Evolutionary conservation across 2,888 invertebrate species (phyloP).

Genomic region (Calameuta filiformis): DNA sequence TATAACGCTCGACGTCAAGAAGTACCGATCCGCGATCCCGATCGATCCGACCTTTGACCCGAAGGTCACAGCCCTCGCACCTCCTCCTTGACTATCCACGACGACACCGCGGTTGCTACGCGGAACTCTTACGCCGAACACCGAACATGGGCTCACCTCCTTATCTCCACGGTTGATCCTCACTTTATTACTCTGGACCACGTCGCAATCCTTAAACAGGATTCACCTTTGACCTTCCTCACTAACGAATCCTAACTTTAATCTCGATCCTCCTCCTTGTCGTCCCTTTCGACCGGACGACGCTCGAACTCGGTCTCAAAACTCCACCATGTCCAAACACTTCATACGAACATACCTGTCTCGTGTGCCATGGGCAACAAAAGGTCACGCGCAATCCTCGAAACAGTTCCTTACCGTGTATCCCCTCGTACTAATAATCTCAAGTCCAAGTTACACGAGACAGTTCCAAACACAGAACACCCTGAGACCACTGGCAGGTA

Average conservation of each 20-base stretch:
- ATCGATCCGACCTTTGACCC: slow-evolving; percentile 23
- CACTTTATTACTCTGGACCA: neutral
- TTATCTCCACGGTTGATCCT: neutral
- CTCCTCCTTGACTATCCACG: neutral
- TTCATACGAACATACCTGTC: neutral
- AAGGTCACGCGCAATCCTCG: neutral
- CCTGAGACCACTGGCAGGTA: neutral
- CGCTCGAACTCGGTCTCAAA: neutral
- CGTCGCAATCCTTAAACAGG: neutral
- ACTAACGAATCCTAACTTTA: neutral
- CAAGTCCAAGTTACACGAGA: neutral
- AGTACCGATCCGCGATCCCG: neutral
- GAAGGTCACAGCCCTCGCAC: slow-evolving; percentile 51
- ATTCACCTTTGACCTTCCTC: neutral
- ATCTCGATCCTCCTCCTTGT: neutral
- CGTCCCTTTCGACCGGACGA: neutral
- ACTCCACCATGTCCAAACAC: neutral
- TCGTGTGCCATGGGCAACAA: neutral
- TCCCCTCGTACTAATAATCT: neutral
- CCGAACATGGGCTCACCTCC: slow-evolving; percentile 1
- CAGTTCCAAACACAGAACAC: neutral
- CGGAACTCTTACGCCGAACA: slow-evolving; percentile 3
- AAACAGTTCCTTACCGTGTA: neutral
- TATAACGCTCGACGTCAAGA: slow-evolving; percentile 14
- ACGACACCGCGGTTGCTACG: slow-evolving; percentile 11